Evolutionary conservation across 1,140 invertebrate genomes (phyloP), one percentile per base, ranked within the genome.

Genomic region (Bombus soroeensis): DNA sequence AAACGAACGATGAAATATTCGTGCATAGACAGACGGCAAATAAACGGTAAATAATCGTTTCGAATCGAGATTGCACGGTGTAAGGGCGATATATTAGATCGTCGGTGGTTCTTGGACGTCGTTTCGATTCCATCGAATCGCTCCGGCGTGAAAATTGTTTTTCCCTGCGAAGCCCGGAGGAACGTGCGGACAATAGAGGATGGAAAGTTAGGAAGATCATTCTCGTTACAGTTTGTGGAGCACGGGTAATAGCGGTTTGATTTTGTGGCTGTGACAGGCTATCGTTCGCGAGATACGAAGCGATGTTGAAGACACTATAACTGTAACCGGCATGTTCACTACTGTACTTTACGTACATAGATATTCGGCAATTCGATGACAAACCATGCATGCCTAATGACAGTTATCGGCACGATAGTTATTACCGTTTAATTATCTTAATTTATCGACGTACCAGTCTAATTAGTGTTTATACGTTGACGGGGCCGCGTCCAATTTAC

Each of bases 351-450:
- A 12, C 66, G 34, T 53, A 43, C 53, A 15, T 43, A 41, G 53
- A 73, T 73, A 59, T 34, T 62, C 41, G 6, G 6, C 79, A 39
- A 57, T 72, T 70, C 80, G 80, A 81, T 81, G 80, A 62, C 64
- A 80, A 70, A 39, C 34, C 78, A 53, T 80, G 78, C 78, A 80
- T 70, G 43, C 43, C 64, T 70, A 80, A 80, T 80, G 64, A 39
- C 78, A 53, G 64, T 80, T 80, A 80, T 79, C 64, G 25, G 8
- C 64, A 25, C 43, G 43, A 70, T 80, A 80, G 43, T 80, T 80
- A 80, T 81, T 81, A 81, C 80, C 68, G 80, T 81, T 73, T 81
- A 81, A 81, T 81, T 59, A 81, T 57, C 80, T 81, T 62, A 81
- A 81, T 81, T 81, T 73, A 81, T 73, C 80, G 70, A 59, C 53